Evolutionary conservation across 2,797 vertebrate genomes (phyloP), one percentile per base, ranked within the genome.

Genomic region (Ataeniobius toweri): DNA sequence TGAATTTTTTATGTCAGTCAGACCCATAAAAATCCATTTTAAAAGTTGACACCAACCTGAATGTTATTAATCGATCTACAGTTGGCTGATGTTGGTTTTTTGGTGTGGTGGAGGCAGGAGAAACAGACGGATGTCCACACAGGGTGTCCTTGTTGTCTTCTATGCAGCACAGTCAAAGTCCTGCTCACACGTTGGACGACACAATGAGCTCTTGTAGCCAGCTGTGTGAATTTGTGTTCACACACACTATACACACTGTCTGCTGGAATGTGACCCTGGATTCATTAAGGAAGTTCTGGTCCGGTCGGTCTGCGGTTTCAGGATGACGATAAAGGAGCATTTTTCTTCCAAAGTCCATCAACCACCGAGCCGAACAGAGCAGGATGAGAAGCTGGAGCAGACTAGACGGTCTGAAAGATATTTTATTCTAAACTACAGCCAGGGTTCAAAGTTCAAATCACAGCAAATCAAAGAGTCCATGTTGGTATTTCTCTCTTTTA

Each of bases 251-350:
- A 63, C 3, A 74, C 28, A 63, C 59, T 91, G 88, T 90, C 82
- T 86, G 85, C 76, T 83, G 90, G 88, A 93, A 93, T 89, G 82
- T 90, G 89, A 93, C 89, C 90, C 78, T 1, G 50, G 76, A 73
- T 84, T 89, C 80, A 89, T 91, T 84, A 76, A 88, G 85, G 84
- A 89, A 86, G 88, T 78, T 56, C 80, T 78, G 74, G 77, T 55
- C 31, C 7, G 53, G 44, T 50, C 28, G n/a, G 73, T 36, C 79
- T 86, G 83, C 39, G 83, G 86, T 85, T 63, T 77, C 80, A 58
- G 50, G 36, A 79, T 83, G 82, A 83, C 81, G 83, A 81, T 86
- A 26, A 78, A 76, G 44, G 86, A 56, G 71, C 58, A 0, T 63
- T 74, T 85, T 83, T 78, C 86, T 87, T 77, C 82, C n/a, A 58